phyloP scores from a whole-genome alignment of 1,140 invertebrate species.

The Drosophila busckii region DNA sequence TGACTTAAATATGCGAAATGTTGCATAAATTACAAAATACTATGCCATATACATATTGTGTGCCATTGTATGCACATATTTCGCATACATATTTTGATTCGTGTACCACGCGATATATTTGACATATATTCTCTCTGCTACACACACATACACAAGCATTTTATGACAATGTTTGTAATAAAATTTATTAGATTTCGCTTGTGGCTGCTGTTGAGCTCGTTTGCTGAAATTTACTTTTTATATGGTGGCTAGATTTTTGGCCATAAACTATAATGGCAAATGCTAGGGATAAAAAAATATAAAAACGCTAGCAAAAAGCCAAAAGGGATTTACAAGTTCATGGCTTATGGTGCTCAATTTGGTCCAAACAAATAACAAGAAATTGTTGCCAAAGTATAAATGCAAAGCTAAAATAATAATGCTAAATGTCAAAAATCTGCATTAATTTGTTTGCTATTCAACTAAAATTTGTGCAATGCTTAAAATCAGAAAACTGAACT shows the following conservation, averaged over 20 bases:
- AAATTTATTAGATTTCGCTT: slow-evolving; percentile 69
- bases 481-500: slow-evolving; percentile 13
- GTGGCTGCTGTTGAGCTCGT: slow-evolving; percentile 42
- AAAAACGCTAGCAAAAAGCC: slow-evolving; percentile 4
- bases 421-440: not conserved
- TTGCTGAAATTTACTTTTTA: slow-evolving; percentile 54
- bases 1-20: slow-evolving; percentile 68
- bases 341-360: not conserved
- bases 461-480: slow-evolving; percentile 9
- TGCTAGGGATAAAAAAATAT: slow-evolving; percentile 25
- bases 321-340: slow-evolving; percentile 7
- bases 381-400: not conserved
- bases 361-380: too few species aligned
- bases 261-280: slow-evolving; percentile 62
- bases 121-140: slow-evolving; percentile 12
- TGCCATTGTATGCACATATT: too few species aligned
- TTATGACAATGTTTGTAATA: slow-evolving; percentile 71
- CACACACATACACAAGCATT: slow-evolving; percentile 22
- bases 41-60: slow-evolving; percentile 6
- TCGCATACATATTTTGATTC: slow-evolving; percentile 45
- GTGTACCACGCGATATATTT: slow-evolving; percentile 53
- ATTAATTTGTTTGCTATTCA: slow-evolving; percentile 19
- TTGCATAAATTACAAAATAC: slow-evolving; percentile 69
- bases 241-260: slow-evolving; percentile 49
- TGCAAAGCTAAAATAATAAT: not conserved